These are phyloP conservation scores for Paradisaea rubra DNA, from an alignment of 2,113 vertebrate genomes.

Conservation along the genomic window DNA sequence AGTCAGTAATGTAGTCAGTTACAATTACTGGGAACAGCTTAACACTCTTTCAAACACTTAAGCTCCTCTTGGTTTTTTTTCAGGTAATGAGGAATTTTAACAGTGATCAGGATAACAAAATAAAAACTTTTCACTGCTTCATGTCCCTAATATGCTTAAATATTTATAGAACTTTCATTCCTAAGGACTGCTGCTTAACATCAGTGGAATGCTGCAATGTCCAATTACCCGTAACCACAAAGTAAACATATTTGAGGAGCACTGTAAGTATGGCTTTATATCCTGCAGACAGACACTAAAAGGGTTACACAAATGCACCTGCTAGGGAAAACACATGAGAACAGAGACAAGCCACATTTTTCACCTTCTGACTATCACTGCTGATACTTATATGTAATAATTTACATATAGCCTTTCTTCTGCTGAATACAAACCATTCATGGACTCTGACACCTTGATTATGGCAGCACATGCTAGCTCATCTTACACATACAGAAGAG, in stretches of 20 bases:
- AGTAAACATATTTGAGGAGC: neutral
- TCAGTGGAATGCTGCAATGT: neutral
- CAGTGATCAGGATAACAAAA: neutral
- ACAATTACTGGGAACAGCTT: slow-evolving; percentile 17
- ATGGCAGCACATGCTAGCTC: slow-evolving; percentile 43
- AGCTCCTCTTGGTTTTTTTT: neutral
- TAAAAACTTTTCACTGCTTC: neutral
- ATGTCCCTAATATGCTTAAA: neutral
- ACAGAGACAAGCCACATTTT: slow-evolving; percentile 6
- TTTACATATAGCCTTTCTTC: slow-evolving; percentile 21
- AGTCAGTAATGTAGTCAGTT: slow-evolving; percentile 31
- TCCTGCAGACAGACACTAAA: neutral
- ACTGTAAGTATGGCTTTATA: neutral
- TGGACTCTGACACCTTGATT: slow-evolving; percentile 42
- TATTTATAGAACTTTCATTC: neutral
- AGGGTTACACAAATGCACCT: neutral
- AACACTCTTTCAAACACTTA: neutral
- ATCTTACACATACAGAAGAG: neutral
- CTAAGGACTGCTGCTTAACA: neutral
- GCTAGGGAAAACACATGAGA: slow-evolving; percentile 2
- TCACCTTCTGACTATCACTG: neutral
- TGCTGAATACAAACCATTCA: neutral
- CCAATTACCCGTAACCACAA: neutral
- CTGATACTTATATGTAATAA: slow-evolving; percentile 13
- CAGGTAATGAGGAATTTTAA: neutral